Base-by-base conservation (phyloP, 2,888 invertebrate genomes). In the Synergus itoensis region DNA sequence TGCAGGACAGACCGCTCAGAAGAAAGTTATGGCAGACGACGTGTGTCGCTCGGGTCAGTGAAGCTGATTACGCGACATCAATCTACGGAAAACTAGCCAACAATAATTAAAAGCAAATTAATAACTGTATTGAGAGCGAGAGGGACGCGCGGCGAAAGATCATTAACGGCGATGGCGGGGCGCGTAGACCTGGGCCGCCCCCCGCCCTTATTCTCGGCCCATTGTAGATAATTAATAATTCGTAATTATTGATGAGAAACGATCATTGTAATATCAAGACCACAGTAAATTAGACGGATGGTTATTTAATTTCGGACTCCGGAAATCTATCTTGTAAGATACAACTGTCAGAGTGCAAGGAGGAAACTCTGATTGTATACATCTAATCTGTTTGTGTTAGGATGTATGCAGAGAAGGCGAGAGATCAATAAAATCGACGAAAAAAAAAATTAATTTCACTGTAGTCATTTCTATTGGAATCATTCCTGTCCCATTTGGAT, bases 121-220 rank as follows among this genome's bases (percentile, higher is more conserved):
- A 41, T 62, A 62, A 63, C 53, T 60, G 36, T 76, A 21, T 69
- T 36, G 81, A 82, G 86, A 88, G 82, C 86, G 86, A 88, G 88
- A 87, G 86, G 90, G 90, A 91, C 91, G 91, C 91, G 92, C 92
- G 91, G 88, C 90, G 88, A 88, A 89, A 88, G 84, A 88, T 86
- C 86, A 90, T 87, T 86, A 85, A 91, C 92, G 91, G 89, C 91
- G 92, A 91, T 89, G 91, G 91, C 92, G 91, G 92, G 92, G 90
- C 89, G 90, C 88, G 92, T 92, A 92, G 92, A 91, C 91, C 84
- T 92, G 92, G 92, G 92, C 92, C 90, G 91, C 91, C 90, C 90
- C 91, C 90, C 90, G 91, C 92, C 91, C 90, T 90, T 90, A 90
- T 86, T 90, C 89, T 91, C 91, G 92, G 92, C 92, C 92, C 92